Conservation (phyloP, 2,113 vertebrate genomes). For the Australoheros scitulus region DNA sequence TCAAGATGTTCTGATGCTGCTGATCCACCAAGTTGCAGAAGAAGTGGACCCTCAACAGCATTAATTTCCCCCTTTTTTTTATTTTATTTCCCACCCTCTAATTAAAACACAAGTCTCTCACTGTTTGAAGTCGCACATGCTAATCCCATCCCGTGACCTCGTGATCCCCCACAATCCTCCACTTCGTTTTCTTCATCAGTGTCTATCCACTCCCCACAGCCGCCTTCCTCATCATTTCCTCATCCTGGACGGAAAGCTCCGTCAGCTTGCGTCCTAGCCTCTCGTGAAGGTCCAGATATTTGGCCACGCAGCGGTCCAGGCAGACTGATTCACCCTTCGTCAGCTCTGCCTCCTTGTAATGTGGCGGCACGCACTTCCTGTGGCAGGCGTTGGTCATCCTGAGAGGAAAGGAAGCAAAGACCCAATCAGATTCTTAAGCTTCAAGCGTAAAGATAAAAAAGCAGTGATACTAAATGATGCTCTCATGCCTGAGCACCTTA, state of each 20-base stretch:
- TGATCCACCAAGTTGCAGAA: neutral
- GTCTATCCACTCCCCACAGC: slow-evolving; percentile 77
- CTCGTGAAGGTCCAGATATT: slow-evolving; percentile 97
- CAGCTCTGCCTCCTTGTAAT: slow-evolving; percentile 94
- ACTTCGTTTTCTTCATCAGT: rapidly evolving
- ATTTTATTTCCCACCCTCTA: slow-evolving; percentile 12
- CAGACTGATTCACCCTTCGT: slow-evolving; percentile 95
- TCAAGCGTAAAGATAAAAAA: neutral
- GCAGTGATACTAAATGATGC: neutral
- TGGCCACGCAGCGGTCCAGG: slow-evolving; percentile 95
- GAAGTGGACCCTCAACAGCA: slow-evolving; percentile 16
- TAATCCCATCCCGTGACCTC: neutral
- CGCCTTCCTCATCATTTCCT: slow-evolving; percentile 91
- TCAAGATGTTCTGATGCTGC: neutral
- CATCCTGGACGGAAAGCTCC: slow-evolving; percentile 93
- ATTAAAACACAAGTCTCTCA: slow-evolving; percentile 33
- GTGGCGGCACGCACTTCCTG: slow-evolving; percentile 92
- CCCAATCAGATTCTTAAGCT: neutral
- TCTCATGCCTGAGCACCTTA: neutral
- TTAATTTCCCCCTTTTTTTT: neutral
- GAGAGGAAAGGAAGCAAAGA: neutral
- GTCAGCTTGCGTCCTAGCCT: slow-evolving; percentile 93
- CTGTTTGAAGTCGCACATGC: neutral
- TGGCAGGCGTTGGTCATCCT: slow-evolving; percentile 98
- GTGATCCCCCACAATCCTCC: neutral